phyloP scores from a whole-genome alignment of 2,888 invertebrate genomes.

The Steinernema carpocapsae region DNA sequence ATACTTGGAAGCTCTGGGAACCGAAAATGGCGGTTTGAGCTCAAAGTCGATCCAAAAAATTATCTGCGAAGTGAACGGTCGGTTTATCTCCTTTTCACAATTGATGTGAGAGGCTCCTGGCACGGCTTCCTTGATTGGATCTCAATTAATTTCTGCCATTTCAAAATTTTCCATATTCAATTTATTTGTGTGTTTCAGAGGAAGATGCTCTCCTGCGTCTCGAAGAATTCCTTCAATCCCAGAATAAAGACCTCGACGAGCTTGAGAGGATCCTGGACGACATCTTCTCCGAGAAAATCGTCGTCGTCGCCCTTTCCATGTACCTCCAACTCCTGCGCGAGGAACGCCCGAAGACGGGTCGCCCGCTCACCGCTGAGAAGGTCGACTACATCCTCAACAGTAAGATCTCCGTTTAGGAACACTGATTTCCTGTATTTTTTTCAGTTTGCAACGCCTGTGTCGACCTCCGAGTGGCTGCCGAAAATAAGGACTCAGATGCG shows the following conservation, averaged over 20 bases:
- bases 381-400: slow-evolving; percentile 49
- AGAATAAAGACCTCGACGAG: slow-evolving; percentile 9
- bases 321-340: slow-evolving; percentile 34
- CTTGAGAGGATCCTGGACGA: slow-evolving; percentile 33
- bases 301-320: slow-evolving; percentile 37
- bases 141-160: neutral
- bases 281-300: slow-evolving; percentile 36
- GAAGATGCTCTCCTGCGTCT: slow-evolving; percentile 28
- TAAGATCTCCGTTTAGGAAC: slow-evolving; percentile 10
- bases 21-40: neutral
- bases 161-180: too few relatives aligned
- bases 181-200: slow-evolving; percentile 24
- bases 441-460: slow-evolving; percentile 53
- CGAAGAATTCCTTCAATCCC: slow-evolving; percentile 24
- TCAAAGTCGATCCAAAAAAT: slow-evolving; percentile 28
- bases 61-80: slow-evolving; percentile 43
- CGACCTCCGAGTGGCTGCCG: slow-evolving; percentile 55
- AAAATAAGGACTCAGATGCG: slow-evolving; percentile 56
- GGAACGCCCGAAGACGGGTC: slow-evolving; percentile 34
- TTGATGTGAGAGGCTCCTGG: slow-evolving; percentile 48
- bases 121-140: slow-evolving; percentile 44
- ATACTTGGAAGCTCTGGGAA: slow-evolving; percentile 25
- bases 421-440: slow-evolving; percentile 20
- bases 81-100: slow-evolving; percentile 13
- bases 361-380: slow-evolving; percentile 43